A percentile compares a stretch with the other conserved stretches of the same genome.
Conservation (phyloP, 2,888 invertebrate species). For the Eucera pruinosa region DNA sequence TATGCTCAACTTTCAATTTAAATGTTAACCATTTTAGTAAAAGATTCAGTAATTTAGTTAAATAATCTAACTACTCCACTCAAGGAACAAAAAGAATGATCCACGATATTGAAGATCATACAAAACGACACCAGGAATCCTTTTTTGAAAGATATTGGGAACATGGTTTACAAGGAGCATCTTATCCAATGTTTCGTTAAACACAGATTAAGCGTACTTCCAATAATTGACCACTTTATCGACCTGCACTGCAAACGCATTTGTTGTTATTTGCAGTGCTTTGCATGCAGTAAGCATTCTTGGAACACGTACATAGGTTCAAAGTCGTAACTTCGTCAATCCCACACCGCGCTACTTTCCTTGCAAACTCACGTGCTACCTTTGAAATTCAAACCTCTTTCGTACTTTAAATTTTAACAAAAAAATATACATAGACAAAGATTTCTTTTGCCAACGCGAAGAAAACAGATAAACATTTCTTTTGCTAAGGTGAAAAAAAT, state of each 20-base stretch:
- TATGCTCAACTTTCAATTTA: too few relatives aligned
- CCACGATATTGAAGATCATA: too few relatives aligned
- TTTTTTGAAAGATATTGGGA: too few relatives aligned
- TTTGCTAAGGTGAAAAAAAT: too few relatives aligned
- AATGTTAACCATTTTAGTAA: too few relatives aligned
- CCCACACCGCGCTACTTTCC: conserved; percentile 10
- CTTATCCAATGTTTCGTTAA: too few relatives aligned
- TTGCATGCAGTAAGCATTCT: conserved; percentile 19
- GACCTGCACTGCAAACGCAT: conserved; percentile 16
- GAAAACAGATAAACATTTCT: too few relatives aligned
- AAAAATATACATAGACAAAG: not conserved
- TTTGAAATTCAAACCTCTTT: conserved; percentile 8
- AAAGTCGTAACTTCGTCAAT: conserved; percentile 38
- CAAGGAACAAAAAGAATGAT: too few relatives aligned
- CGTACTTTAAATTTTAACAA: not conserved
- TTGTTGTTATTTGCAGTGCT: conserved; percentile 23
- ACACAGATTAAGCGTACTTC: conserved; percentile 15
- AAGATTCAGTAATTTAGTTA: too few relatives aligned
- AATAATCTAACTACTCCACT: too few relatives aligned
- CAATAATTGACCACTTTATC: conserved; percentile 25
- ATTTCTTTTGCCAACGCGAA: not conserved
- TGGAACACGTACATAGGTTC: conserved; percentile 20
- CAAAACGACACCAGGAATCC: too few relatives aligned
- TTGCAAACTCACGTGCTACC: not conserved
- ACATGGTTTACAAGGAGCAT: too few relatives aligned